Conservation (phyloP, 2,113 vertebrate species). For the Antigone vipio region DNA sequence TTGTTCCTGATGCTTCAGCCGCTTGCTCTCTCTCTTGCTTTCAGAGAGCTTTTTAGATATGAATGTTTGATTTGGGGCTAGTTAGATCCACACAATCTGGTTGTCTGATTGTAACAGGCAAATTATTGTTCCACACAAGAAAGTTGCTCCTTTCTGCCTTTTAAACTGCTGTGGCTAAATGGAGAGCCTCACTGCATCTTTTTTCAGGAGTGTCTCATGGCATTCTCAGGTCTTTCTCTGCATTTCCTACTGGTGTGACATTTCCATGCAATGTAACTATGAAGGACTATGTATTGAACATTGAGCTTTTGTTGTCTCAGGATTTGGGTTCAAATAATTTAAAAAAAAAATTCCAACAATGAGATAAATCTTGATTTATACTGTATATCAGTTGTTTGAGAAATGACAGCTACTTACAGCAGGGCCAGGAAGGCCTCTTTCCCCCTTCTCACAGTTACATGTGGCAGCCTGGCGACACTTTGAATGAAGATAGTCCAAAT, state of each 20-base stretch:
- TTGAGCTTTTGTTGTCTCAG: not conserved
- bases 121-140: not conserved
- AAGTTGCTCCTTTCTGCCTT: not conserved
- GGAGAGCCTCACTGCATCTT: not conserved
- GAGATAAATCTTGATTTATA: not conserved
- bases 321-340: not conserved
- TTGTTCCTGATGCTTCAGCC: not conserved
- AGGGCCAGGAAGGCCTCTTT: slow-evolving; percentile 81
- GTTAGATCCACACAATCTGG: not conserved
- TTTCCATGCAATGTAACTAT: not conserved
- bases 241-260: not conserved
- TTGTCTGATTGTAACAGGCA: not conserved
- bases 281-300: not conserved
- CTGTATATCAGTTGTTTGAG: not conserved
- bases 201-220: not conserved
- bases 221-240: not conserved
- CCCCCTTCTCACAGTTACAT: slow-evolving; percentile 88
- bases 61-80: not conserved
- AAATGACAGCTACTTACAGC: slow-evolving; percentile 78
- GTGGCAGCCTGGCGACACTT: slow-evolving; percentile 82
- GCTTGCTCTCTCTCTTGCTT: not conserved
- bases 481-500: slow-evolving; percentile 34
- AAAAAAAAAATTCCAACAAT: not conserved
- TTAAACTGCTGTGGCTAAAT: not conserved
- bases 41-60: not conserved